Base-by-base conservation (phyloP, 1,140 invertebrate species). In the Drosophila varians region DNA sequence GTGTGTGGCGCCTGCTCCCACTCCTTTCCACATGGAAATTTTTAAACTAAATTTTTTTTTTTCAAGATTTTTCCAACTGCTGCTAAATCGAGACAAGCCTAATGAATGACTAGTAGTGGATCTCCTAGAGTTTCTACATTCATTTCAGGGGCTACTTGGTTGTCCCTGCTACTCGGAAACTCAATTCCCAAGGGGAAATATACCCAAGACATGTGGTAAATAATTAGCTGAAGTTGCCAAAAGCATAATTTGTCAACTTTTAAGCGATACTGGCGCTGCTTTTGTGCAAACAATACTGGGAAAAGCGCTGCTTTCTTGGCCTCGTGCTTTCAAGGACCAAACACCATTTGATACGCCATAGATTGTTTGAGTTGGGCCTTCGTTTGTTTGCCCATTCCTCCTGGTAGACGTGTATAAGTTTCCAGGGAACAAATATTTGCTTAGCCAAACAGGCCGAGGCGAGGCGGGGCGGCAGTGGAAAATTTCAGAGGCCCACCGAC, bases 401-500 rank as follows among this genome's bases (percentile, higher is more conserved):
- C 61, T 26, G 14, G 47, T 28, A 45, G 64, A 68, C 64, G 49
- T 62, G 65, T 55, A 69, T 69, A 56, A 31, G 42, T 69, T 70
- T 69, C 65, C 25, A 56, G 47, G 31, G 42, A 26, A 28, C 65
- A 69, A 69, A 69, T 69, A 69, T 69, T 69, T 69, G 51, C 43
- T 42, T 19, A 43, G 51, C 42, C 26, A 56, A n/a, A 69, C 62
- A 38, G 52, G 7, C 14, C 49, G 9, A 7, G 25, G 5, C 9
- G 9, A 7, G 25, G 5, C 9, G 23, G 31, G n/a, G 36, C 25
- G 57, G 19, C 36, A 52, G 40, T 36, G 45, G 54, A 58, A 60
- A 46, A 46, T 51, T 71, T 51, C 19, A 23, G 46, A 28, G 21
- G 12, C 4, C 25, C 25, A 38, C 43, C 36, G 43, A 47, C 19